phyloP scores from a whole-genome alignment of 2,113 vertebrate genomes.

The Aplodontia rufa region DNA sequence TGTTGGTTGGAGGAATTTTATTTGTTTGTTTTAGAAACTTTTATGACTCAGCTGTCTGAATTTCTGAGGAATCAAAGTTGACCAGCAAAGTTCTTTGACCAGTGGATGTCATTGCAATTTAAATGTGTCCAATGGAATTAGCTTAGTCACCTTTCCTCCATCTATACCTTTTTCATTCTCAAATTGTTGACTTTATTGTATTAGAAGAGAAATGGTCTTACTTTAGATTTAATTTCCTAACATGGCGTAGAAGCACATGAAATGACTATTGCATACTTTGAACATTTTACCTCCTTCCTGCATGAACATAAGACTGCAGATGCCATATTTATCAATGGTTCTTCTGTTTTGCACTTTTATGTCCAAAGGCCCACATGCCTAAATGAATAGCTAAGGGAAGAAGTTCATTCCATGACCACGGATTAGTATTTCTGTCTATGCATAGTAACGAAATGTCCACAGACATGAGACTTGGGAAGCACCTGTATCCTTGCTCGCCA shows the following conservation, averaged over 20 bases:
- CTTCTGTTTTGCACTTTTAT: neutral
- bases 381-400: neutral
- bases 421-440: neutral
- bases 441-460: neutral
- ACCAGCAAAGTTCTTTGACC: neutral
- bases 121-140: neutral
- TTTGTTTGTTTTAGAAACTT: neutral
- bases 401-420: neutral
- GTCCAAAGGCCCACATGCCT: neutral
- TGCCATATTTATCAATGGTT: neutral
- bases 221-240: neutral
- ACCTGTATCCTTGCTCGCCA: neutral
- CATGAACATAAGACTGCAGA: neutral
- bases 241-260: accelerated
- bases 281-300: neutral
- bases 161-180: neutral
- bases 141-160: neutral
- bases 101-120: neutral
- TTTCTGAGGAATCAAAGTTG: neutral
- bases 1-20: accelerated
- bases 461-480: neutral
- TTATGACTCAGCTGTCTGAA: neutral
- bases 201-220: neutral
- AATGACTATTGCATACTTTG: neutral
- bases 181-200: neutral